Conservation (phyloP, 1,140 invertebrate species). For the Hydropsyche tenuis region DNA sequence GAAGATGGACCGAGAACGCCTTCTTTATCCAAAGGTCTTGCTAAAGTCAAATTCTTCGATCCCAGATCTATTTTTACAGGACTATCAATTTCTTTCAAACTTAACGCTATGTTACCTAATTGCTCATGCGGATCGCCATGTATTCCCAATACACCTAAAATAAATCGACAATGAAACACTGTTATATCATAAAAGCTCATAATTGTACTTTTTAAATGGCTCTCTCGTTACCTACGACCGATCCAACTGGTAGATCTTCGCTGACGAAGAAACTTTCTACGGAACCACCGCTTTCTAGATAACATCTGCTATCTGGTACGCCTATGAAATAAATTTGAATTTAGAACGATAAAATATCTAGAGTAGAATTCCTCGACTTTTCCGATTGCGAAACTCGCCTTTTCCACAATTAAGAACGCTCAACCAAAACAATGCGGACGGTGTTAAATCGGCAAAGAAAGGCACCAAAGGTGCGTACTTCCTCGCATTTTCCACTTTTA, state of each 20-base stretch:
- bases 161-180: background rate
- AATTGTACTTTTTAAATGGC: background rate
- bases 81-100: conserved; percentile 78
- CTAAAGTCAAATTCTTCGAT: conserved; percentile 82
- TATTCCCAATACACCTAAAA: conserved; percentile 71
- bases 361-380: background rate
- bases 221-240: conserved; percentile 68
- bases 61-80: conserved; percentile 77
- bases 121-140: conserved; percentile 76
- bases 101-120: conserved; percentile 78
- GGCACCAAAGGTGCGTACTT: conserved; percentile 1
- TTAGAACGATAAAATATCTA: conserved; percentile 1
- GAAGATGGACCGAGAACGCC: conserved; percentile 81
- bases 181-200: background rate
- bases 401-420: too few species aligned
- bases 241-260: conserved; percentile 81
- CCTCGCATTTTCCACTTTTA: conserved; percentile 2
- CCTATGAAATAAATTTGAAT: conserved; percentile 52
- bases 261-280: conserved; percentile 89
- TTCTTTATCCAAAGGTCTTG: conserved; percentile 82
- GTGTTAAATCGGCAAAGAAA: background rate
- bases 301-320: conserved; percentile 83
- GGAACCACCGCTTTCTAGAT: conserved; percentile 86
- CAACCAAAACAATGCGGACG: background rate
- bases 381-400: background rate